Conservation (phyloP, 2,888 invertebrate genomes). For the Conchocele bisecta region DNA sequence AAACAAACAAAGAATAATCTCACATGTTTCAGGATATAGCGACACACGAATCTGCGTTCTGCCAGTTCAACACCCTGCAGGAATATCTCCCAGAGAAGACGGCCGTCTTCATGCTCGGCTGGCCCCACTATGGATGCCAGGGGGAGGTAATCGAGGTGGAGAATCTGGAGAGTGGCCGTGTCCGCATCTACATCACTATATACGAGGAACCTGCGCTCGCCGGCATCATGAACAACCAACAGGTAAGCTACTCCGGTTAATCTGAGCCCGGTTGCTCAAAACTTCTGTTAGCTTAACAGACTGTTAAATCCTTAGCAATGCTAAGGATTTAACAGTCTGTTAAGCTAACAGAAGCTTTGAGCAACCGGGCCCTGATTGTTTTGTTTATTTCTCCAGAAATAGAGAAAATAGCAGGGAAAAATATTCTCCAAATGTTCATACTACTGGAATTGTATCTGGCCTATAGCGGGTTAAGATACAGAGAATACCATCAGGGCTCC, state of each 20-base stretch:
- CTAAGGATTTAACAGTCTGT: not conserved
- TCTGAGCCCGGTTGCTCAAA: not conserved
- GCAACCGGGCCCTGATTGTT: too few relatives aligned
- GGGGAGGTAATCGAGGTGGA: constrained; percentile 87
- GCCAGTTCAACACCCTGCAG: constrained; percentile 84
- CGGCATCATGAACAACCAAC: constrained; percentile 40
- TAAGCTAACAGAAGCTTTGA: too few relatives aligned
- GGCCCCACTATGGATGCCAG: constrained; percentile 91
- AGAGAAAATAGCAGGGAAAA: too few relatives aligned
- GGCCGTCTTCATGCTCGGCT: constrained; percentile 89
- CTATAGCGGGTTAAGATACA: too few relatives aligned
- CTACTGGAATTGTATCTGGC: too few relatives aligned
- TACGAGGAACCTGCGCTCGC: constrained; percentile 77
- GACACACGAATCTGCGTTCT: constrained; percentile 82
- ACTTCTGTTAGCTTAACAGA: not conserved
- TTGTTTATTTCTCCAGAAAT: too few relatives aligned
- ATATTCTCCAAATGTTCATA: too few relatives aligned
- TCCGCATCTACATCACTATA: constrained; percentile 76
- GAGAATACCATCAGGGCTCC: too few relatives aligned
- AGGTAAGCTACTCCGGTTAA: constrained; percentile 24
- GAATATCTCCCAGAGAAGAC: constrained; percentile 88
- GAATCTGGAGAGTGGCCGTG: constrained; percentile 66
- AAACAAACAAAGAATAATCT: not conserved
- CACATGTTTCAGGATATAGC: constrained; percentile 72
- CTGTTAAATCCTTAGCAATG: not conserved